A percentile compares a stretch with the other conserved stretches of the same genome.
phyloP scores from a whole-genome alignment of 2,888 invertebrate species.

The Parapristionchus giblindavisi region DNA sequence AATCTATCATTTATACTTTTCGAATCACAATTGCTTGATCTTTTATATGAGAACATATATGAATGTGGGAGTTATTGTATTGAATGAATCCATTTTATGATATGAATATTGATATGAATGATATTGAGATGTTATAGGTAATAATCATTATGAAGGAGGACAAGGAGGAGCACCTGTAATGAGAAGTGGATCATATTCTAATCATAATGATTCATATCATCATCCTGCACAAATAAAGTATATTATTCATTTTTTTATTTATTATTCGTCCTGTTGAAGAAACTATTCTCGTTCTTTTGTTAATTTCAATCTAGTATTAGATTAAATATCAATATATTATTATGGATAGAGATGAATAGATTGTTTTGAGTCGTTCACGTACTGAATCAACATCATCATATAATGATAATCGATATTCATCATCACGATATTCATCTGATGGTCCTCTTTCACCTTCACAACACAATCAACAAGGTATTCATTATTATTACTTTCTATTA shows the following conservation, averaged over 20 bases:
- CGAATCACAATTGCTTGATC: too few relatives aligned
- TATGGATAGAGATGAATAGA: neutral
- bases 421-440: slow-evolving; percentile 20
- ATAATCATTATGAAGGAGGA: neutral
- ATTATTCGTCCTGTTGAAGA: neutral
- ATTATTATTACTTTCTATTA: neutral
- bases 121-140: slow-evolving; percentile 11
- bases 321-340: neutral
- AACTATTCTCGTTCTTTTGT: neutral
- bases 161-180: neutral
- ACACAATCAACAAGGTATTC: neutral
- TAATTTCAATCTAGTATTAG: neutral
- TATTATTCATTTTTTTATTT: neutral
- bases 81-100: neutral
- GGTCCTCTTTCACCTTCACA: slow-evolving; percentile 9
- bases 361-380: slow-evolving; percentile 23
- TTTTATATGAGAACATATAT: too few relatives aligned
- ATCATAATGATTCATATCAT: slow-evolving; percentile 1
- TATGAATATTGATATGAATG: neutral
- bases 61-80: neutral
- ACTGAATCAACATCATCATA: slow-evolving; percentile 27
- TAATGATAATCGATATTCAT: slow-evolving; percentile 1
- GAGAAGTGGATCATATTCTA: neutral
- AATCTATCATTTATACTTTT: too few relatives aligned
- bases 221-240: slow-evolving; percentile 16